Evolutionary conservation across 2,888 invertebrate species (phyloP), one percentile per base, ranked within the genome.

Genomic region (Pammene fasciana): DNA sequence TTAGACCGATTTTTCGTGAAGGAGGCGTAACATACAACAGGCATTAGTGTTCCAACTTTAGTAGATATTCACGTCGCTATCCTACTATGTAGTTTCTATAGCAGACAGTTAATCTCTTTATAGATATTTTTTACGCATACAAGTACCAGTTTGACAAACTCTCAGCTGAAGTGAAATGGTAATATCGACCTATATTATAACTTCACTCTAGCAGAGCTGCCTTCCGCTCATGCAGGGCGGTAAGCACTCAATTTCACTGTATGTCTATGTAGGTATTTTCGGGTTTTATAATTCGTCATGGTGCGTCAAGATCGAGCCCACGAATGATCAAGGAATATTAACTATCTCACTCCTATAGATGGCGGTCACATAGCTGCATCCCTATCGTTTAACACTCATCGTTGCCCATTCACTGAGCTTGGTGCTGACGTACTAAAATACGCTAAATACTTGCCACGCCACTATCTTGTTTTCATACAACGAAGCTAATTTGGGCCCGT

Each of bases 401-500:
- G 43, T 43, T 43, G 43, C 7, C 43, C 43, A 4, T 43, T 38
- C 38, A 13, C 11, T 54, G 11, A 10, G 11, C 18, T 18, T 9
- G 50, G 1, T 50, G 18, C 18, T n/a, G 50, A 26, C 50, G 18
- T 5, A 18, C 18, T 50, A 26, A 18, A 50, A 9, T 50, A 57
- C 16, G 11, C n/a, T 45, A n/a, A 45, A 55, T n/a, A 36, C 52
- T 50, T 41, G 56, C 9, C 18, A 48, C 14, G 14, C 5, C n/a
- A 41, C 43, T 26, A 45, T 45, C 46, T 56, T 52, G 48, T 48
- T 65, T 45, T 68, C 45, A 68, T 64, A 52, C 68, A 68, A 52
- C 64, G 64, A 68, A 68, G 64, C 68, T 59, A 65, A 38, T 26
- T 59, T 45, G 43, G 57, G 57, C 68, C 64, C 68, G 64, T 68